Conservation (phyloP, 2,888 invertebrate species). For the Polymixis flavicincta region DNA sequence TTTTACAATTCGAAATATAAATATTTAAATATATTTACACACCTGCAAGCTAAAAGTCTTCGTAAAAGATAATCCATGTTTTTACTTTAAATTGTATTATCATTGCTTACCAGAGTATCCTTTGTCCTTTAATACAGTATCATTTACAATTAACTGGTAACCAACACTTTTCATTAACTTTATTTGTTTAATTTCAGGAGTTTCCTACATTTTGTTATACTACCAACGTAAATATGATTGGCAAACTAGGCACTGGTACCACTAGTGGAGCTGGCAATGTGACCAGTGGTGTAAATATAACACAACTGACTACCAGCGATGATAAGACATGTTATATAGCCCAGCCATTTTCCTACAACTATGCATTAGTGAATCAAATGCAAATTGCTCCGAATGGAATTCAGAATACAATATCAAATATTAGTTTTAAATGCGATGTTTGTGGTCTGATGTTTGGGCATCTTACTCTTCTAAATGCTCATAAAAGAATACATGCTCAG, state of each 20-base stretch:
- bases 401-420: slow-evolving; percentile 94
- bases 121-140: not conserved
- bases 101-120: not conserved
- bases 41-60: not conserved
- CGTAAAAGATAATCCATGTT: too few relatives aligned
- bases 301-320: slow-evolving; percentile 91
- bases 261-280: slow-evolving; percentile 79
- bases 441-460: slow-evolving; percentile 96
- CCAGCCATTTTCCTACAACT: slow-evolving; percentile 94
- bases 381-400: slow-evolving; percentile 93
- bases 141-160: not conserved
- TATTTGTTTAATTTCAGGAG: slow-evolving; percentile 80
- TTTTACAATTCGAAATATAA: not conserved
- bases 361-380: slow-evolving; percentile 96
- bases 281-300: slow-evolving; percentile 91
- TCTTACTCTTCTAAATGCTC: slow-evolving; percentile 95
- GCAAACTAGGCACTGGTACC: slow-evolving; percentile 89
- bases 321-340: slow-evolving; percentile 94
- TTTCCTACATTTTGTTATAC: slow-evolving; percentile 94
- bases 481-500: slow-evolving; percentile 95
- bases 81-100: too few relatives aligned
- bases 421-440: slow-evolving; percentile 96
- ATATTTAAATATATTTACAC: not conserved
- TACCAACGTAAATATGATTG: slow-evolving; percentile 93
- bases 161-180: not conserved